phyloP scores from a whole-genome alignment of 1,140 invertebrate genomes.

The Zelostemma sp. region DNA sequence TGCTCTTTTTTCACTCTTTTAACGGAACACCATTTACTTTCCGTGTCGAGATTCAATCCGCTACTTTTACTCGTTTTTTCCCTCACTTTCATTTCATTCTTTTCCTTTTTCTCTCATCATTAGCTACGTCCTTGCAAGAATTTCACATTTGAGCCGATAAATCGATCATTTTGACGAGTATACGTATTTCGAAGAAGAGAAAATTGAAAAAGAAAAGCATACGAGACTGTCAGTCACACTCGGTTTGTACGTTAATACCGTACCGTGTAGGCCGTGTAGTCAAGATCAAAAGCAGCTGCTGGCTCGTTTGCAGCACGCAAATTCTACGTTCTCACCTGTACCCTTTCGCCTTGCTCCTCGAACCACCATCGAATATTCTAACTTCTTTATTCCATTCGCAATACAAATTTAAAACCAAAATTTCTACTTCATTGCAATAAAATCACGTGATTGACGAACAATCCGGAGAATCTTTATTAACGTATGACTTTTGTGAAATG shows the following conservation, averaged over 20 bases:
- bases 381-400: too few species aligned
- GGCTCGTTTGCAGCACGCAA: conserved; percentile 67
- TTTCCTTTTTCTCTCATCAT: conserved; percentile 14
- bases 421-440: too few species aligned
- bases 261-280: conserved; percentile 57
- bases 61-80: conserved; percentile 13
- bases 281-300: conserved; percentile 62
- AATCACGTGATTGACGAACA: too few species aligned
- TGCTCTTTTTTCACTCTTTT: conserved; percentile 41
- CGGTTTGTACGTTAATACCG: conserved; percentile 66
- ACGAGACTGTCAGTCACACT: conserved; percentile 56
- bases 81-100: conserved; percentile 22
- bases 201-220: conserved; percentile 53
- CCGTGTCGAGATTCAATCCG: conserved; percentile 32
- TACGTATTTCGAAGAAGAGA: not conserved
- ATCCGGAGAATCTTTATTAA: too few species aligned
- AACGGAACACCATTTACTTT: conserved; percentile 31
- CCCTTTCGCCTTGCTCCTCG: conserved; percentile 61
- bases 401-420: too few species aligned
- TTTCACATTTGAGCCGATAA: too few species aligned
- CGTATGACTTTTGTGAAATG: conserved; percentile 33
- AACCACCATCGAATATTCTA: too few species aligned
- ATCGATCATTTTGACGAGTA: conserved; percentile 9
- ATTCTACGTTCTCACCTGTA: conserved; percentile 67
- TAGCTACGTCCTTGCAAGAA: conserved; percentile 6